These are phyloP conservation scores for Bombus waltoni DNA, from an alignment of 1,140 invertebrate genomes.

Conservation along the genomic window DNA sequence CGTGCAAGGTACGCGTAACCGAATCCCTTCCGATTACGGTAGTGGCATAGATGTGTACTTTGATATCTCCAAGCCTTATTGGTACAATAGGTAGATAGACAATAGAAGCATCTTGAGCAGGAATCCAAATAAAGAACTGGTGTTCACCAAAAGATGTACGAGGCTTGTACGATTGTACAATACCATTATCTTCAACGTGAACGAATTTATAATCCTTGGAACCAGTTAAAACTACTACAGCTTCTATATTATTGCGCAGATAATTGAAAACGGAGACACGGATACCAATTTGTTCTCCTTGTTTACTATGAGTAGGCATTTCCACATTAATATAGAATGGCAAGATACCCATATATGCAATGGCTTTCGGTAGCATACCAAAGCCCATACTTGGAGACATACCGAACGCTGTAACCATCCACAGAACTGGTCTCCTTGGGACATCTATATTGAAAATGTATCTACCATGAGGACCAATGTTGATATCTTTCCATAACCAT, in stretches of 20 bases:
- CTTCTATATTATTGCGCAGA: slow-evolving; percentile 91
- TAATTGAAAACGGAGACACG: slow-evolving; percentile 97
- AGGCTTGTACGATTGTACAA: slow-evolving; percentile 92
- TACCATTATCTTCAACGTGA: slow-evolving; percentile 95
- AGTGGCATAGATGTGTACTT: slow-evolving; percentile 92
- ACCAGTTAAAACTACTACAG: slow-evolving; percentile 92
- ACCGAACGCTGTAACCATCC: slow-evolving; percentile 96
- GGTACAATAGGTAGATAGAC: slow-evolving; percentile 97
- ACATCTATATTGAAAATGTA: slow-evolving; percentile 94
- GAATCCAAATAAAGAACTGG: slow-evolving; percentile 96
- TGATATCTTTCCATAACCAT: slow-evolving; percentile 97
- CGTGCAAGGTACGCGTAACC: slow-evolving; percentile 88
- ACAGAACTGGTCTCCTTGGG: slow-evolving; percentile 92
- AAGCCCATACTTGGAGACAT: slow-evolving; percentile 93
- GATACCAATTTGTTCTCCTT: slow-evolving; percentile 97
- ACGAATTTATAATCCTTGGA: slow-evolving; percentile 96
- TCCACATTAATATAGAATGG: slow-evolving; percentile 98
- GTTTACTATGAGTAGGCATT: slow-evolving; percentile 91
- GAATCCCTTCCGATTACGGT: slow-evolving; percentile 92
- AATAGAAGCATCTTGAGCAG: slow-evolving; percentile 89
- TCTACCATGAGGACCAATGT: slow-evolving; percentile 95
- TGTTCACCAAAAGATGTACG: slow-evolving; percentile 95
- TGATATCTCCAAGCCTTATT: slow-evolving; percentile 89
- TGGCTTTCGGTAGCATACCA: slow-evolving; percentile 90
- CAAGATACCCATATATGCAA: slow-evolving; percentile 92